Conservation (phyloP, 2,113 vertebrate species). For the Oceanodroma tethys region DNA sequence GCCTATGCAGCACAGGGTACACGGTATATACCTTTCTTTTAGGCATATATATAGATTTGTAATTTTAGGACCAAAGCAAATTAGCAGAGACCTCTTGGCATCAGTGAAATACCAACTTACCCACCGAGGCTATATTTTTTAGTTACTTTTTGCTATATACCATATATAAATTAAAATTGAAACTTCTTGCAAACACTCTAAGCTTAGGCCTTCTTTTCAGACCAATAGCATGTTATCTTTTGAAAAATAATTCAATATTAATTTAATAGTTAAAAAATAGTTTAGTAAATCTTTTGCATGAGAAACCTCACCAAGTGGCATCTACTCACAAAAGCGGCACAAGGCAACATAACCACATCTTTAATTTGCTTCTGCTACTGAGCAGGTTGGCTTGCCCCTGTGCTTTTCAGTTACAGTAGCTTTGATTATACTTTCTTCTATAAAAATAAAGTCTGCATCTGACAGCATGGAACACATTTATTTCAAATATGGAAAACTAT, state of each 20-base stretch:
- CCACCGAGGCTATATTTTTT: background rate
- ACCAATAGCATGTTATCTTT: background rate
- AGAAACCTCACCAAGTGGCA: background rate
- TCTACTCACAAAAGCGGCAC: background rate
- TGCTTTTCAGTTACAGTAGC: background rate
- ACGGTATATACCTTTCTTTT: background rate
- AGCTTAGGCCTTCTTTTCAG: background rate
- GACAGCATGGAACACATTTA: background rate
- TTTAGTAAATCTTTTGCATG: background rate
- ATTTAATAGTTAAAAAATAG: background rate
- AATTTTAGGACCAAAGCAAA: background rate
- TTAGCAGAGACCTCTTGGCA: background rate
- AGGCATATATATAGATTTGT: background rate
- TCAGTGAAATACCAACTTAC: background rate
- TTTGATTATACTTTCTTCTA: background rate
- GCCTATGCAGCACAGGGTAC: background rate
- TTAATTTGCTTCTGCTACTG: background rate
- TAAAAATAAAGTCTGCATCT: background rate
- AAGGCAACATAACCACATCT: background rate
- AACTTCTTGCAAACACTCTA: background rate
- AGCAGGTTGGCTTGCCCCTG: background rate
- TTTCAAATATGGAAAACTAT: background rate
- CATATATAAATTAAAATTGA: background rate
- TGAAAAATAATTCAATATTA: background rate
- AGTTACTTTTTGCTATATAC: background rate